Conservation (phyloP, 2,113 vertebrate species). For the Nothocercus nigrocapillus region DNA sequence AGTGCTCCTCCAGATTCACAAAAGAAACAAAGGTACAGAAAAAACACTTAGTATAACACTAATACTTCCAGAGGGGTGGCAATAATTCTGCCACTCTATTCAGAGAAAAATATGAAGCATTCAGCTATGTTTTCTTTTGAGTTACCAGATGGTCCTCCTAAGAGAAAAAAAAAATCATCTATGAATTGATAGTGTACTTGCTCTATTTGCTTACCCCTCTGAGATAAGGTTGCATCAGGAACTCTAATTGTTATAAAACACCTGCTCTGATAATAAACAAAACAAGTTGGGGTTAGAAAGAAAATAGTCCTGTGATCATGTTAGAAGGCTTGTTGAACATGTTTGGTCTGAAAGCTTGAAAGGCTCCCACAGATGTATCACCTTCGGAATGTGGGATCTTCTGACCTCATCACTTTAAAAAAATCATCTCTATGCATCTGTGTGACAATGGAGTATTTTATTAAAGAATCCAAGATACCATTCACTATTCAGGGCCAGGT, state of each 20-base stretch:
- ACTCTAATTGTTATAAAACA: conserved; percentile 81
- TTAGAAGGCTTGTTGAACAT: conserved; percentile 60
- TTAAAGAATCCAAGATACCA: neutral
- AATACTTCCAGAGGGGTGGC: conserved; percentile 58
- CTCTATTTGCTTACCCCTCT: conserved; percentile 81
- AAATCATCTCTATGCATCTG: conserved; percentile 18
- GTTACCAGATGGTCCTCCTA: conserved; percentile 82
- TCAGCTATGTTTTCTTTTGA: conserved; percentile 72
- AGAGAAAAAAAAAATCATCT: conserved; percentile 59
- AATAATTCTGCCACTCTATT: conserved; percentile 69
- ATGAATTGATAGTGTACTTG: conserved; percentile 61
- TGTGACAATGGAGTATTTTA: conserved; percentile 67
- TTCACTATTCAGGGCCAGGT: neutral
- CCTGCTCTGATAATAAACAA: conserved; percentile 84
- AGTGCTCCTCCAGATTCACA: conserved; percentile 47
- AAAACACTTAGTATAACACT: conserved; percentile 53
- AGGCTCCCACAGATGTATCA: neutral
- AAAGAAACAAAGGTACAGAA: conserved; percentile 71
- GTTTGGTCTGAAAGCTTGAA: no score
- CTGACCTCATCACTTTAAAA: conserved; percentile 51
- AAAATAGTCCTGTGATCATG: conserved; percentile 80
- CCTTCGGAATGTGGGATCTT: conserved; percentile 73
- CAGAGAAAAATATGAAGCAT: conserved; percentile 76
- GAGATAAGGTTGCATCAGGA: conserved; percentile 73
- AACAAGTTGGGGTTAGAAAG: conserved; percentile 66